A percentile compares a stretch with the other conserved stretches of the same genome.
Evolutionary conservation across 2,797 vertebrate species (phyloP).

Genomic region (Triplophysa yarkandensis): DNA sequence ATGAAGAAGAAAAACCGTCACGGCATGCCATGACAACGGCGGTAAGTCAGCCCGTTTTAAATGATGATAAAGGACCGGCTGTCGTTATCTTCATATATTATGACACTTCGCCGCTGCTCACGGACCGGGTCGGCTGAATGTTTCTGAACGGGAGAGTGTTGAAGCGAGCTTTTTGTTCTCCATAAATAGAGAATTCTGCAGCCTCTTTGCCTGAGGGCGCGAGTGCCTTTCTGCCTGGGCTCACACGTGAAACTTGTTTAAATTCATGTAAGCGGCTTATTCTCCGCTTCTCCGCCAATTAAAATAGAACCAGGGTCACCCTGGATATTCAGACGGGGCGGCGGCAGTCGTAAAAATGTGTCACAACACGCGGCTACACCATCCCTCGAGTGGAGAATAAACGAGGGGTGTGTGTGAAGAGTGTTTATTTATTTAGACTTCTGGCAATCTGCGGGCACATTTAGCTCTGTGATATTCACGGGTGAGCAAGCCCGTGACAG

Average conservation of each 20-base stretch:
- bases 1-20: background rate
- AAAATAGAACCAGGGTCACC: constrained; percentile 67
- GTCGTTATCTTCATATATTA: constrained; percentile 67
- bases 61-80: constrained; percentile 25
- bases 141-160: constrained; percentile 48
- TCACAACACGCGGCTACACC: constrained; percentile 30
- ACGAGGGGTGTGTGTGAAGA: constrained; percentile 28
- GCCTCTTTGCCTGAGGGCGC: constrained; percentile 67
- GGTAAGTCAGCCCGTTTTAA: background rate
- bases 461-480: constrained; percentile 19
- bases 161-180: constrained; percentile 50
- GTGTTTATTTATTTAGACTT: constrained; percentile 37
- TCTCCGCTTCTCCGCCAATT: constrained; percentile 69
- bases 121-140: constrained; percentile 46
- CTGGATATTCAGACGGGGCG: constrained; percentile 46
- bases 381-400: constrained; percentile 39
- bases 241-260: constrained; percentile 67
- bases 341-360: constrained; percentile 47
- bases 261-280: constrained; percentile 73
- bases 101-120: constrained; percentile 53
- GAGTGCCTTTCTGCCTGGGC: constrained; percentile 64
- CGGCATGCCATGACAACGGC: background rate
- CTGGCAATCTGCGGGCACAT: constrained; percentile 10
- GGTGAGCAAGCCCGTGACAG: background rate
- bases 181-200: constrained; percentile 72